phyloP scores from a whole-genome alignment of 2,888 invertebrate genomes.

The Endotricha flammealis region DNA sequence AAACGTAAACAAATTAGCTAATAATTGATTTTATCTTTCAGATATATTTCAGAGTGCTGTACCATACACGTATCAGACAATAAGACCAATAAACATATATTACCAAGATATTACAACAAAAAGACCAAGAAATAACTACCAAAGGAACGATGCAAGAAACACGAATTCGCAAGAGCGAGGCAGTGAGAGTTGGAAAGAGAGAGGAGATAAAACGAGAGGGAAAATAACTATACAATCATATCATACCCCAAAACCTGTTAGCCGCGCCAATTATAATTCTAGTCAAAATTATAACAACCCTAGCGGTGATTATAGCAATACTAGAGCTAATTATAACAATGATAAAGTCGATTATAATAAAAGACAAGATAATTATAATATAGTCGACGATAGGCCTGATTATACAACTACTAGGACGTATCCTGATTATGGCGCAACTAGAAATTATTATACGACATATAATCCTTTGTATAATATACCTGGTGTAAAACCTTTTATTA shows the following conservation, averaged over 20 bases:
- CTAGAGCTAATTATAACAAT: conserved; percentile 13
- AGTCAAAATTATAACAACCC: conserved; percentile 5
- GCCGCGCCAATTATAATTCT: conserved; percentile 13
- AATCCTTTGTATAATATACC: conserved; percentile 37
- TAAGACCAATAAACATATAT: conserved; percentile 1
- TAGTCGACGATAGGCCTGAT: conserved; percentile 10
- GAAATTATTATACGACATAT: conserved; percentile 23
- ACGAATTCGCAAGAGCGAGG: conserved; percentile 14
- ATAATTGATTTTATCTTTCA: conserved; percentile 3
- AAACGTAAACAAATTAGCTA: too few relatives aligned
- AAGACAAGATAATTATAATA: conserved; percentile 11
- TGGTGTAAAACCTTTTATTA: conserved; percentile 49
- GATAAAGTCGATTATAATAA: conserved; percentile 9
- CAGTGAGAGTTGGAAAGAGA: conserved; percentile 21
- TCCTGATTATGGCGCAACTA: conserved; percentile 18
- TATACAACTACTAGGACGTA: conserved; percentile 15
- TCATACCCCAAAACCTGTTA: conserved; percentile 21
- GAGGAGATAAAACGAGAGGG: conserved; percentile 9
- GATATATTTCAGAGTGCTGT: conserved; percentile 3
- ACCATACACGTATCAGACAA: conserved; percentile 7
- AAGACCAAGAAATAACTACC: conserved; percentile 9
- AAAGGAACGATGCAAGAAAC: conserved; percentile 14
- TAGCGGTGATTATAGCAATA: conserved; percentile 8
- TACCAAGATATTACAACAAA: conserved; percentile 6
- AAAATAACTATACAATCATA: conserved; percentile 15